Conservation (phyloP, 30 jellyfish, hydroid and myxozoan genomes). For the Clytia hemisphaerica region DNA sequence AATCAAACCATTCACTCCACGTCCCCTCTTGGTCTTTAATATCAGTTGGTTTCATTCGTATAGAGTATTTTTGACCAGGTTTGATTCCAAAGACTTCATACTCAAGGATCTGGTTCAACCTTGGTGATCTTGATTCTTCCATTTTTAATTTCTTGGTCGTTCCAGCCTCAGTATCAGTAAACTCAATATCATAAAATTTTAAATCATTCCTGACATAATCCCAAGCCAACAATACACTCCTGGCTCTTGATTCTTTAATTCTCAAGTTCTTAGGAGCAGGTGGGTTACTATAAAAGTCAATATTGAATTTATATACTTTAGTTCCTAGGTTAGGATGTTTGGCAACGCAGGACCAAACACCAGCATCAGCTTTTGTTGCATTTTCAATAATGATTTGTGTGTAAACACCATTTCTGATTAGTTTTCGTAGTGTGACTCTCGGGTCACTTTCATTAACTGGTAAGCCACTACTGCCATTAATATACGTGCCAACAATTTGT, state of each 20-base stretch:
- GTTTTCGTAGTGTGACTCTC: background rate
- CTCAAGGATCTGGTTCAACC: background rate
- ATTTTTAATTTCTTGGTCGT: background rate
- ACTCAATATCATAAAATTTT: background rate
- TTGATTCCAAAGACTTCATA: slow-evolving; percentile 2
- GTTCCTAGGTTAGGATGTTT: slow-evolving; percentile 4
- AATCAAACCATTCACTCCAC: slow-evolving; percentile 13
- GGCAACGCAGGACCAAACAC: slow-evolving; percentile 31
- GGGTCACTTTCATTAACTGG: slow-evolving; percentile 25
- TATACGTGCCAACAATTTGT: background rate
- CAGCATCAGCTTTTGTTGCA: slow-evolving; percentile 26
- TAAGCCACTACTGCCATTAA: slow-evolving; percentile 33
- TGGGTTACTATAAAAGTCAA: slow-evolving; percentile 24
- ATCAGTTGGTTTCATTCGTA: slow-evolving; percentile 19
- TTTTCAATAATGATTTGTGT: slow-evolving; percentile 17
- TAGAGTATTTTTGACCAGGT: slow-evolving; percentile 23
- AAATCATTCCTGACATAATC: slow-evolving; percentile 32
- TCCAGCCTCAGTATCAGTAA: slow-evolving; percentile 1
- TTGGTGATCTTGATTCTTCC: background rate
- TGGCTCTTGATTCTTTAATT: background rate
- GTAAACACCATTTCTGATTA: background rate
- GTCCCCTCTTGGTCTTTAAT: slow-evolving; percentile 14
- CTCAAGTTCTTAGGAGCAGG: slow-evolving; percentile 13
- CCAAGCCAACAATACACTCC: slow-evolving; percentile 21
- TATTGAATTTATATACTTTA: slow-evolving; percentile 5